A percentile compares a stretch with the other conserved stretches of the same genome.
These are phyloP conservation scores for Enteromius viviparus DNA, from an alignment of 2,797 vertebrate genomes.

Conservation along the genomic window DNA sequence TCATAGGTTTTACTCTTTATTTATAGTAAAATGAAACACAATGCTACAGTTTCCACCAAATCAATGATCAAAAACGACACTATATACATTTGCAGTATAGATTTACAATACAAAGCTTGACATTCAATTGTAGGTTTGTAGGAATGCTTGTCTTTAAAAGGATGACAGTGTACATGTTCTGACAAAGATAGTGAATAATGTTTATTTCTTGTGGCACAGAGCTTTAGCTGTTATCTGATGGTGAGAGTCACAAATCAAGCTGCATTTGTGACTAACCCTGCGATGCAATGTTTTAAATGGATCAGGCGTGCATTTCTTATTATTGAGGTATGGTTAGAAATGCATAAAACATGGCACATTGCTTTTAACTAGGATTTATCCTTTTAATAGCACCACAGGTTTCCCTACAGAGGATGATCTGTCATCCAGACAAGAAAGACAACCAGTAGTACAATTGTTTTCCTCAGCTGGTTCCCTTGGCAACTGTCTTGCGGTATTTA, in stretches of 20 bases:
- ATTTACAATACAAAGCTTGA: not conserved
- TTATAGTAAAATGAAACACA: not conserved
- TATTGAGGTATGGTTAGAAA: not conserved
- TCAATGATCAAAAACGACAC: not conserved
- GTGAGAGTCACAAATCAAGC: too few relatives aligned
- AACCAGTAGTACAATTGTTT: conserved; percentile 11
- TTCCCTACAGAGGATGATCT: not conserved
- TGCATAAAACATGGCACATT: not conserved
- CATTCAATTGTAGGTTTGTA: not conserved
- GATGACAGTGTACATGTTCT: not conserved
- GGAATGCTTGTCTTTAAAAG: not conserved
- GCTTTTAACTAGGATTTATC: conserved; percentile 10
- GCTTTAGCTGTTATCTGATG: conserved; percentile 1
- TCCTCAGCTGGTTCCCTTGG: conserved; percentile 48
- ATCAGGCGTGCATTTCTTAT: not conserved
- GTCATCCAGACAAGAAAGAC: not conserved
- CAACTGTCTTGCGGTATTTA: conserved; percentile 46
- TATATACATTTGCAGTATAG: not conserved
- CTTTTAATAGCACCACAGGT: not conserved
- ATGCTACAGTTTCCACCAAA: not conserved
- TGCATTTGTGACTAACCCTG: not conserved
- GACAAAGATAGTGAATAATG: not conserved
- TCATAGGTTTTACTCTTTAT: not conserved
- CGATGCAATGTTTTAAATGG: not conserved
- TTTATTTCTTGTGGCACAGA: not conserved